A percentile compares a stretch with the other conserved stretches of the same genome.
phyloP scores from a whole-genome alignment of 2,113 vertebrate species.

The Chloropsis cyanopogon region DNA sequence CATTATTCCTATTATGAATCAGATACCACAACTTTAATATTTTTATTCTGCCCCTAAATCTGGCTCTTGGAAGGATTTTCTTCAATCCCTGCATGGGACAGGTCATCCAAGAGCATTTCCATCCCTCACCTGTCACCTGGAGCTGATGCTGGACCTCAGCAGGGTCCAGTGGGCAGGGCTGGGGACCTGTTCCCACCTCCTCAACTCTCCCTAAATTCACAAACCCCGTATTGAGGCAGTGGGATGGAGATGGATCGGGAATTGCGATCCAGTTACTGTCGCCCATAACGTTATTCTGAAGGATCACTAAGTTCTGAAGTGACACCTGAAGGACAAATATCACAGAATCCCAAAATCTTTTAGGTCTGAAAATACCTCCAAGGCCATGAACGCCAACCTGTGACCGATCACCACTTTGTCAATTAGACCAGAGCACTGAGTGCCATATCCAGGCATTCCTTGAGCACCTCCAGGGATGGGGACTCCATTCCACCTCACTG shows the following conservation, averaged over 20 bases:
- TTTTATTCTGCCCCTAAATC: not conserved
- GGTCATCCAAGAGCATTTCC: not conserved
- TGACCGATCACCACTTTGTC: not conserved
- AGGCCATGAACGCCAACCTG: not conserved
- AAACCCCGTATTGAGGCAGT: accelerated
- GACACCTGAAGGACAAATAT: not conserved
- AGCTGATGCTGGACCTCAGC: not conserved
- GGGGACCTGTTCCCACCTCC: not conserved
- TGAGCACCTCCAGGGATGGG: not conserved
- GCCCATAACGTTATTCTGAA: not conserved
- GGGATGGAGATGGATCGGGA: accelerated
- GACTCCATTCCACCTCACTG: not conserved
- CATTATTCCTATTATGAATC: not conserved
- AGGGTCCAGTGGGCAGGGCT: accelerated
- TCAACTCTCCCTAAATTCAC: not conserved
- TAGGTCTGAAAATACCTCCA: not conserved
- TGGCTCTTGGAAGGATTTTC: not conserved
- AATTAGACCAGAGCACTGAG: not conserved
- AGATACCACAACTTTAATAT: not conserved
- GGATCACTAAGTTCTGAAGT: not conserved
- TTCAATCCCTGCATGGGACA: no score
- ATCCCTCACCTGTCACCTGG: no score
- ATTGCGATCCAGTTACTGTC: accelerated
- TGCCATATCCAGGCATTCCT: accelerated
- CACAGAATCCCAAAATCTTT: not conserved